These are phyloP conservation scores for Perizoma affinitatum DNA, from an alignment of 2,888 invertebrate species.

Conservation along the genomic window DNA sequence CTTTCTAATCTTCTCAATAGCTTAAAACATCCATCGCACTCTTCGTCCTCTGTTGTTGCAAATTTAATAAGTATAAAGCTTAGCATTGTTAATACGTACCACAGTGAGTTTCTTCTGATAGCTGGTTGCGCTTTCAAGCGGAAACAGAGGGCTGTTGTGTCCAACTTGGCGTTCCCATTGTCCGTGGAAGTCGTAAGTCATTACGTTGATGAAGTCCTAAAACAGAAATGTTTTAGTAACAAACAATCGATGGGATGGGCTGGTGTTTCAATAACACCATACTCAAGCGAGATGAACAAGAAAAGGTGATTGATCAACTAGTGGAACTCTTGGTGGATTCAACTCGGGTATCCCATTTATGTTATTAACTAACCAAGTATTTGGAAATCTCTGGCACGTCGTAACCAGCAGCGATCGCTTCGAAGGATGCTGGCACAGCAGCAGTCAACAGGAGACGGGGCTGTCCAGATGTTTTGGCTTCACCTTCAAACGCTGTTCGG, in stretches of 20 bases:
- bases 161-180: constrained; percentile 97
- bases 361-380: constrained; percentile 86
- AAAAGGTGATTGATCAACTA: too few relatives aligned
- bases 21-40: too few relatives aligned
- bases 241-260: background rate
- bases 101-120: constrained; percentile 97
- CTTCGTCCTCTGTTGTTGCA: too few relatives aligned
- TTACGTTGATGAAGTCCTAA: constrained; percentile 95
- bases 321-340: too few relatives aligned
- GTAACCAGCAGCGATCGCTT: constrained; percentile 96
- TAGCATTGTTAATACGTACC: constrained; percentile 73
- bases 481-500: constrained; percentile 95
- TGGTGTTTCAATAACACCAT: too few relatives aligned
- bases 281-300: too few relatives aligned
- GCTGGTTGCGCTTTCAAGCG: constrained; percentile 94
- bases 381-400: constrained; percentile 97
- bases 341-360: too few relatives aligned
- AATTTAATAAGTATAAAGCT: too few relatives aligned
- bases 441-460: constrained; percentile 92
- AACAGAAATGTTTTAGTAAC: constrained; percentile 23
- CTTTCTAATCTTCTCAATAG: too few relatives aligned
- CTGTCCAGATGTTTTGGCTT: constrained; percentile 94
- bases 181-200: constrained; percentile 98
- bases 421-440: constrained; percentile 96
- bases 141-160: constrained; percentile 95